Evolutionary conservation across 2,888 invertebrate species (phyloP).

Genomic region (Polia nebulosa): DNA sequence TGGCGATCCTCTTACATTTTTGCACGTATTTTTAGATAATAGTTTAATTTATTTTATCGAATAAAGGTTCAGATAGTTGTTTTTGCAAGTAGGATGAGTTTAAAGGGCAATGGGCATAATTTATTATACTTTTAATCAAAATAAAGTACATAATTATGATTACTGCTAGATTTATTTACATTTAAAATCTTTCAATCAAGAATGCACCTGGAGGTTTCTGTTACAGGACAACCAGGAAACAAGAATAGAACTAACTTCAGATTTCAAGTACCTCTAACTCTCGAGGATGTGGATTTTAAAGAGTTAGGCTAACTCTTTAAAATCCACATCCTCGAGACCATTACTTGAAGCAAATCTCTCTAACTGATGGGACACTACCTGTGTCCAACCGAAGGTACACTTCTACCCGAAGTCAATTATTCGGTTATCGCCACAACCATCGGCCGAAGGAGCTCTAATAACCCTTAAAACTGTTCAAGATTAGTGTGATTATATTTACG

Average conservation of each 20-base stretch:
- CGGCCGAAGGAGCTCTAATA: no score
- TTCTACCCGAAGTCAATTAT: no score
- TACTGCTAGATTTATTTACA: no score
- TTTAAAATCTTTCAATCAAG: background rate
- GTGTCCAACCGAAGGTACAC: no score
- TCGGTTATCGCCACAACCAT: no score
- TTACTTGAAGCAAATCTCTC: background rate
- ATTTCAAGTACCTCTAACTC: background rate
- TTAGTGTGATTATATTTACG: no score
- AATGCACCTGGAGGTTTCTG: background rate
- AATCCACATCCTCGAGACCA: background rate
- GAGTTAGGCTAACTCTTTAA: no score
- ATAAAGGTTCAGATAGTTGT: constrained; percentile 18
- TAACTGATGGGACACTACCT: background rate
- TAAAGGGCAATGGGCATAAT: constrained; percentile 44
- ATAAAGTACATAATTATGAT: background rate
- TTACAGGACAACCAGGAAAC: background rate
- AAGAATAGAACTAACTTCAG: background rate
- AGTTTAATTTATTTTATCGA: constrained; percentile 45
- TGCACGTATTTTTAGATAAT: constrained; percentile 20
- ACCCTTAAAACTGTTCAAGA: no score
- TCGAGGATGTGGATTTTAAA: no score
- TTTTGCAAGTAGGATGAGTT: constrained; percentile 11
- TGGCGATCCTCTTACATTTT: constrained; percentile 10
- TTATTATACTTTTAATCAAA: background rate